Base-by-base conservation (phyloP, 2,888 invertebrate genomes). In the Hyposoter dolosus region DNA sequence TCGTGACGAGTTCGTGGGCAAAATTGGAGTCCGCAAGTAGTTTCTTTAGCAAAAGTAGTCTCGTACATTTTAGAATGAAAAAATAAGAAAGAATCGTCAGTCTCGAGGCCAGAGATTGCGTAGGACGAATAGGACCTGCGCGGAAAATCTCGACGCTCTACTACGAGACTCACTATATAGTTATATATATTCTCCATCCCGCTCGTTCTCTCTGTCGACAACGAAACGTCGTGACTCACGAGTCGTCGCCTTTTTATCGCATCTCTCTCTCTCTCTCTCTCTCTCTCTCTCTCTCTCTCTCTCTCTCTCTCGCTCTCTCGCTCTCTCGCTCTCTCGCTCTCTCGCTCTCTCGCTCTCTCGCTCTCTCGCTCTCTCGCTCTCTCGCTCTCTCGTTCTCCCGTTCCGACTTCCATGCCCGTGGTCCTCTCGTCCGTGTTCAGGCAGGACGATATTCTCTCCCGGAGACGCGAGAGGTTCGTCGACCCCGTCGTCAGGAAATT, bases 401-500 rank as follows among this genome's bases (percentile, higher is more conserved):
- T 75, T 66, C 60, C 45, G 45, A 65, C 63, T 77, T 80, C 45
- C 65, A 35, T 66, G 47, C 53, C 12, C 78, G 72, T 76, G 43
- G 66, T 75, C 78, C 78, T 76, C 63, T 78, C 78, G 65, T 68
- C 72, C 83, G 74, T 78, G 69, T 74, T 78, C 68, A 80, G 68
- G 32, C 83, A 89, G 88, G 89, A 89, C 90, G 89, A 92, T 85
- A 82, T 90, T 90, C 89, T 87, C 88, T 90, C 90, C 88, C 88
- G 89, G 82, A 82, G 72, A 72, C 83, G 80, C 84, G 92, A 91
- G 92, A 91, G 79, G 87, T 87, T 87, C 92, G 91, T 90, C 92
- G 92, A 92, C 92, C 91, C 89, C 91, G 90, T 90, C 90, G 90
- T 84, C 90, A 88, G 91, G 90, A 90, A 91, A 92, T 93, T 92